Evolutionary conservation across 2,797 vertebrate species (phyloP).

Genomic region (Erethizon dorsatum): DNA sequence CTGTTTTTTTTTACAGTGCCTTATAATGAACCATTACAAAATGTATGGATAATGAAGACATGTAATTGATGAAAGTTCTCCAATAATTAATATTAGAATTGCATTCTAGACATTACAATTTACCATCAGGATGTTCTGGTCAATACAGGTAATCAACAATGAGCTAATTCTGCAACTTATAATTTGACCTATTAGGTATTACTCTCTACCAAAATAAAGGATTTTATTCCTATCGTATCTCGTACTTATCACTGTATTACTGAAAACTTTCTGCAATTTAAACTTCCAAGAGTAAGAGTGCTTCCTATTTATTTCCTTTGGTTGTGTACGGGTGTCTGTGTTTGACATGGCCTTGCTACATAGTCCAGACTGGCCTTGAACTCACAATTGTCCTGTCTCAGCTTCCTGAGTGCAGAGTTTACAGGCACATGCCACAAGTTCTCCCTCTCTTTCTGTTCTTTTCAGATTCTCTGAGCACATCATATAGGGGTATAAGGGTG

Average conservation of each 20-base stretch:
- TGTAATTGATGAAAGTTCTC: background rate
- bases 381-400: background rate
- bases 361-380: background rate
- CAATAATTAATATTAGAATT: background rate
- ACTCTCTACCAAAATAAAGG: background rate
- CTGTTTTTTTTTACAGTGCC: background rate
- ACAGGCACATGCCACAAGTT: background rate
- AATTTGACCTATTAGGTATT: background rate
- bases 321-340: background rate
- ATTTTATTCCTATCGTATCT: background rate
- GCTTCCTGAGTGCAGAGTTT: background rate
- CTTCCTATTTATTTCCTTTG: background rate
- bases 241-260: background rate
- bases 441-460: background rate
- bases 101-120: background rate
- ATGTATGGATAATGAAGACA: constrained; percentile 14
- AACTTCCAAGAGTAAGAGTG: constrained; percentile 5
- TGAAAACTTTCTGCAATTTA: background rate
- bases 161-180: background rate
- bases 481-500: background rate
- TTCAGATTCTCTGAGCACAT: background rate
- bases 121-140: background rate
- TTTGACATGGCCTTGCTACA: background rate
- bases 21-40: background rate
- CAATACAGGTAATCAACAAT: constrained; percentile 15